Evolutionary conservation across 2,888 invertebrate genomes (phyloP).

Genomic region (Terebella lapidaria): DNA sequence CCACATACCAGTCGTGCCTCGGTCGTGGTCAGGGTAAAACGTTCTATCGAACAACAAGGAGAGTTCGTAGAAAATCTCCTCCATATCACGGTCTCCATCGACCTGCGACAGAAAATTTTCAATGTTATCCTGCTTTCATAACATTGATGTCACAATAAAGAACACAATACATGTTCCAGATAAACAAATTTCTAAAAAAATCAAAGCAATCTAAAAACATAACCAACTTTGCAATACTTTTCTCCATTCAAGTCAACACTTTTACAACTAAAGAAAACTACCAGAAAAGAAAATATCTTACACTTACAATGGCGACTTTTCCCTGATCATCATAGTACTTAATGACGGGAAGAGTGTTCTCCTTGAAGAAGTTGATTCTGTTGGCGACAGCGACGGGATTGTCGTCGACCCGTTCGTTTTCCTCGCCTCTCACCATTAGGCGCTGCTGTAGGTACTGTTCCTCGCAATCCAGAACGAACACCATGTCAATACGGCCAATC

Average conservation of each 20-base stretch:
- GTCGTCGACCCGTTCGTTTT: constrained; percentile 23
- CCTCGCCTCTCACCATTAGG: constrained; percentile 15
- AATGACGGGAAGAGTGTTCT: constrained; percentile 27
- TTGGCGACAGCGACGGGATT: constrained; percentile 21
- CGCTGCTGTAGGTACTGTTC: constrained; percentile 22
- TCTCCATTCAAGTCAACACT: not conserved
- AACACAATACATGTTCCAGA: not conserved
- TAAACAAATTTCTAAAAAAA: not conserved
- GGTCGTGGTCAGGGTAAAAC: constrained; percentile 21
- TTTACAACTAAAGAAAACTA: not conserved
- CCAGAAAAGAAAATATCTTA: not conserved
- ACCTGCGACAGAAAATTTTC: constrained; percentile 26
- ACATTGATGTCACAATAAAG: not conserved
- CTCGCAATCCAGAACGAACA: constrained; percentile 31
- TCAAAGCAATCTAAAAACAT: too few species aligned
- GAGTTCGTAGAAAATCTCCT: constrained; percentile 30
- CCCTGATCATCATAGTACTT: constrained; percentile 27
- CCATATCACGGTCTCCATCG: constrained; percentile 33
- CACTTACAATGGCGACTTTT: constrained; percentile 28
- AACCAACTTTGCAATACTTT: too few species aligned
- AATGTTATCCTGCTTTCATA: not conserved
- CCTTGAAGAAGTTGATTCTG: constrained; percentile 26
- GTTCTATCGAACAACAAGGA: constrained; percentile 32
- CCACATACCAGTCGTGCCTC: too few species aligned
- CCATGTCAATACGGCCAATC: constrained; percentile 28